Base-by-base conservation (phyloP, 2,888 invertebrate species). In the Margaritifera margaritifera region DNA sequence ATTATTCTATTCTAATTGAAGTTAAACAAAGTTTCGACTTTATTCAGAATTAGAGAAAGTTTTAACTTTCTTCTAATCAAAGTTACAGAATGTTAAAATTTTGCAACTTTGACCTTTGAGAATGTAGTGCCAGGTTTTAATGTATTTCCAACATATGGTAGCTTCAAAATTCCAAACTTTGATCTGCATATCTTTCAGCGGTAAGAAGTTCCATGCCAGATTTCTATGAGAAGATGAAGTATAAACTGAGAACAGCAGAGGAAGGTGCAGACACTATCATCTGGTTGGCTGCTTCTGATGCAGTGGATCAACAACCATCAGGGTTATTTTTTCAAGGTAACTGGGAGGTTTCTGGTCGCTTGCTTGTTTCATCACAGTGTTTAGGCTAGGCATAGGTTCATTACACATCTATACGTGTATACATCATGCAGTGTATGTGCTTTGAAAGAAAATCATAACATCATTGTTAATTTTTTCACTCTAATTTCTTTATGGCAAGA, bases 261-360 rank as follows among this genome's bases (percentile, higher is more conserved):
- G 87, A 91, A 80, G 91, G 91, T 1, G 91, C 91, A 18, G 91
- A 91, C 76, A 91, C 91, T 0, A 81, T 90, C 0, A 77, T 90
- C 4, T 91, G 91, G 91, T 80, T 91, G 52, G 89, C 91, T 22
- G 74, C 91, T 20, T 86, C 89, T 19, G 79, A 83, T 1, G 82
- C 87, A 15, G 88, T 88, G 1, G 68, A 81, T 2, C 74, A 84
- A 61, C 80, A 84, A 25, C 80, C 82, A 6, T 88, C 85, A 75
- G 91, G 91, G n/a, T 78, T 84, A 18, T 91, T 91, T 79, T 91
- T 88, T 78, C 90, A 90, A 85, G 90, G 84, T 87, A 71, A 56
- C 69, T 61, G 4, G 18, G 42, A 42, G 5, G 22, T 62, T 52
- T 62, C 25, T 52, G 19, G 20, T 20, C 6, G 20, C 24, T 52